phyloP scores from a whole-genome alignment of 1,140 invertebrate species.

The Eurosta solidaginis region DNA sequence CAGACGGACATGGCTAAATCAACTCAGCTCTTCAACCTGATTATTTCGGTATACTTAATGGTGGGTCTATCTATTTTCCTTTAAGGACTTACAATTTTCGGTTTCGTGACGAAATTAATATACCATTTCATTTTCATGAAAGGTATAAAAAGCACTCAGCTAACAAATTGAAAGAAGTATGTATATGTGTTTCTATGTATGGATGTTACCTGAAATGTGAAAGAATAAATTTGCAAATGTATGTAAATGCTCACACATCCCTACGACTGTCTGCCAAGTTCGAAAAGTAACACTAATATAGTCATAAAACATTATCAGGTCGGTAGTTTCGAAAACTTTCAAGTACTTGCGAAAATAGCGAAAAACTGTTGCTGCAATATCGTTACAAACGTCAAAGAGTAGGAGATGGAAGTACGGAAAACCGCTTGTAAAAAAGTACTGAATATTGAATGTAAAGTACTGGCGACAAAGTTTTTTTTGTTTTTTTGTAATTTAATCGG shows the following conservation, averaged over 20 bases:
- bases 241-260: no score
- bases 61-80: no score
- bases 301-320: conserved; percentile 12
- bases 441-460: not conserved
- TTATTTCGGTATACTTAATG: no score
- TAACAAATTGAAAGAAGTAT: not conserved
- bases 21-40: no score
- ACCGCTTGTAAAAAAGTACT: not conserved
- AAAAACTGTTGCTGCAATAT: not conserved
- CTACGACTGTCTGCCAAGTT: not conserved
- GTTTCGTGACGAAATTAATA: no score
- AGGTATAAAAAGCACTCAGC: not conserved
- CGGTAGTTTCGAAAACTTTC: not conserved
- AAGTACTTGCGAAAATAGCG: conserved; percentile 5
- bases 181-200: not conserved
- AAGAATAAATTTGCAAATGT: not conserved
- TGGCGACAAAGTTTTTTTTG: not conserved
- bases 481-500: not conserved
- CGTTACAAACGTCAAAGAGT: no score
- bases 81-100: no score
- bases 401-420: no score
- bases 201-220: not conserved
- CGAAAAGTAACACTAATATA: conserved; percentile 15
- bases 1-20: no score
- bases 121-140: no score